phyloP scores from a whole-genome alignment of 2,888 invertebrate genomes.

The Melinaea menophilus region DNA sequence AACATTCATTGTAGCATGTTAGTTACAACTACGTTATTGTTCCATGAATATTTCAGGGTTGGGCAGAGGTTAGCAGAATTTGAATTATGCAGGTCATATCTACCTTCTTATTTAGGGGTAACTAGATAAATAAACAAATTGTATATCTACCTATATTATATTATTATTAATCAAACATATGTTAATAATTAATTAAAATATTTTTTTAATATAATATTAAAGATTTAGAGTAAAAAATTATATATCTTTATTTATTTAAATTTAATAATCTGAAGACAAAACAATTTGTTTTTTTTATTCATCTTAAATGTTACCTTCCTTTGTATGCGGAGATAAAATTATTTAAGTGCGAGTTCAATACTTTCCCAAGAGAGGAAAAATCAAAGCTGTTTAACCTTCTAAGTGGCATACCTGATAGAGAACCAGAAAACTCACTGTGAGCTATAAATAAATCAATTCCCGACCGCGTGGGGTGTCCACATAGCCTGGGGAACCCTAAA shows the following conservation, averaged over 20 bases:
- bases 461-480: constrained; percentile 65
- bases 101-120: neutral
- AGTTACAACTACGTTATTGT: constrained; percentile 35
- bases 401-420: constrained; percentile 53
- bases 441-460: constrained; percentile 68
- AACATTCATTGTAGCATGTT: constrained; percentile 31
- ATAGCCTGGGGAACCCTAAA: constrained; percentile 64
- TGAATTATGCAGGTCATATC: constrained; percentile 33
- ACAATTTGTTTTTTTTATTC: neutral
- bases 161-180: too few relatives aligned
- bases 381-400: constrained; percentile 47
- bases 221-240: neutral
- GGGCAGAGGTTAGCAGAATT: constrained; percentile 39
- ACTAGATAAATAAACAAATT: neutral
- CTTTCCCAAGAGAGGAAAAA: constrained; percentile 29
- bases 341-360: constrained; percentile 18
- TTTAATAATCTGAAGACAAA: neutral
- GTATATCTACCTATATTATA: too few relatives aligned
- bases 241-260: neutral
- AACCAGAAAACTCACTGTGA: constrained; percentile 45
- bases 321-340: neutral
- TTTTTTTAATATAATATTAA: neutral
- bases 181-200: too few relatives aligned
- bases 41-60: constrained; percentile 48
- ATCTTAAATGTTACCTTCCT: neutral